phyloP scores from a whole-genome alignment of 1,140 invertebrate species.

The Nymphalis io region DNA sequence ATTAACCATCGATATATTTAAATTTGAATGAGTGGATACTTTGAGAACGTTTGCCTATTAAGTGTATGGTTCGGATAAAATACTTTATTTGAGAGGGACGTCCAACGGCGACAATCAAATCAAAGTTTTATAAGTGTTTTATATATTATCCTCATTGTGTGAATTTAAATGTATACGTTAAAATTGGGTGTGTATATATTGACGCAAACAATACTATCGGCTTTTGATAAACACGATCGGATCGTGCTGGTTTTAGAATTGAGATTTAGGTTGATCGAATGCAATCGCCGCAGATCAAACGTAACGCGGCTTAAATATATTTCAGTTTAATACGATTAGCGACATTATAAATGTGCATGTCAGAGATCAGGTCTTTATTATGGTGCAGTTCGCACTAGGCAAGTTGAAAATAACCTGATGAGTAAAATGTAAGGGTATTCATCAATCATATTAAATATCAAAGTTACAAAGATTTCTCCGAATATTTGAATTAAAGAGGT shows the following conservation, averaged over 20 bases:
- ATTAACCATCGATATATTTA: constrained; percentile 39
- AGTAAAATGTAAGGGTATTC: background rate
- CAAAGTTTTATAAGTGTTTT: background rate
- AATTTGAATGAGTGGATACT: constrained; percentile 20
- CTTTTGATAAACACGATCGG: constrained; percentile 31
- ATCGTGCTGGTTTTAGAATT: constrained; percentile 37
- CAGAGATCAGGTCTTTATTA: constrained; percentile 27
- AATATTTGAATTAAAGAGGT: background rate
- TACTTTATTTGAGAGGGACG: constrained; percentile 35
- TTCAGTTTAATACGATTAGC: constrained; percentile 30
- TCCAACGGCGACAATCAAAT: constrained; percentile 50
- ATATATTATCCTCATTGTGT: background rate
- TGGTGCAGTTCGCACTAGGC: constrained; percentile 16
- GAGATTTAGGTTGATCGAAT: constrained; percentile 39
- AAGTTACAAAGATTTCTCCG: background rate
- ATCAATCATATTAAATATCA: background rate
- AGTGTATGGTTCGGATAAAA: constrained; percentile 57
- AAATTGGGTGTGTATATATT: constrained; percentile 26
- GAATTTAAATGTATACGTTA: background rate
- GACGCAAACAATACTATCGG: constrained; percentile 35
- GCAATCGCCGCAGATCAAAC: constrained; percentile 31
- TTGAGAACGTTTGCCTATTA: constrained; percentile 36
- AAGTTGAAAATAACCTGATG: constrained; percentile 14
- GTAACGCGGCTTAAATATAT: constrained; percentile 17
- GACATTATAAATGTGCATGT: constrained; percentile 23